phyloP scores from a whole-genome alignment of 53 echinoderm and acorn worm genomes.

The Astropecten irregularis region DNA sequence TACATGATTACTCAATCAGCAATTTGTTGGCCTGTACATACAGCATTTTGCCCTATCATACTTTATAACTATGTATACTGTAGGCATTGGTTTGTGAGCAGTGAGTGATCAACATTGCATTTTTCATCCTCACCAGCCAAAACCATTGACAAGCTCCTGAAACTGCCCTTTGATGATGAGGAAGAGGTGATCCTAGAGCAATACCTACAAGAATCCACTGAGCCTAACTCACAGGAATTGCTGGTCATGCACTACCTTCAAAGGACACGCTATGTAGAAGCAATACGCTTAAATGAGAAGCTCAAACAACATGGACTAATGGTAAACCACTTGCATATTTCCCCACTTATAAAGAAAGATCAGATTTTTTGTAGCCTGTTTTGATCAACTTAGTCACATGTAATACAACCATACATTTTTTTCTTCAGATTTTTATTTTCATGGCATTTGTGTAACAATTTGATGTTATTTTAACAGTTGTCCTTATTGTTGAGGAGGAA shows the following conservation, averaged over 20 bases:
- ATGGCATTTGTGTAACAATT: too few relatives aligned
- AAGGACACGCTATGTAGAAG: constrained; percentile 91
- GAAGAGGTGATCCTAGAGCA: constrained; percentile 79
- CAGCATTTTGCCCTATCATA: too few relatives aligned
- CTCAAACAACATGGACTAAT: constrained; percentile 86
- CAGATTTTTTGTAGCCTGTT: neutral
- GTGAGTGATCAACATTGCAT: too few relatives aligned
- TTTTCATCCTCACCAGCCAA: constrained; percentile 62
- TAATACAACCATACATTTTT: neutral
- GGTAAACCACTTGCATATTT: constrained; percentile 42
- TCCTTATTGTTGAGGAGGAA: too few relatives aligned
- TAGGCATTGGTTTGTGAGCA: too few relatives aligned
- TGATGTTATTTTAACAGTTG: too few relatives aligned
- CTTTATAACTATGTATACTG: too few relatives aligned
- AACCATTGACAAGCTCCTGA: constrained; percentile 92
- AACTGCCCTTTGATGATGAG: constrained; percentile 84
- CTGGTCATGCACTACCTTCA: constrained; percentile 96
- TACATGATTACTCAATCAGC: too few relatives aligned
- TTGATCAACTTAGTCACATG: neutral
- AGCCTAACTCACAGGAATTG: constrained; percentile 94
- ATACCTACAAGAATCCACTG: constrained; percentile 83
- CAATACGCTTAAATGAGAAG: constrained; percentile 82
- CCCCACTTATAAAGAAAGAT: neutral
- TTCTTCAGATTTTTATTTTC: neutral
- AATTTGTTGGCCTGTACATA: too few relatives aligned